Conservation (phyloP, 2,797 vertebrate genomes). For the Sebastes paucispinis region DNA sequence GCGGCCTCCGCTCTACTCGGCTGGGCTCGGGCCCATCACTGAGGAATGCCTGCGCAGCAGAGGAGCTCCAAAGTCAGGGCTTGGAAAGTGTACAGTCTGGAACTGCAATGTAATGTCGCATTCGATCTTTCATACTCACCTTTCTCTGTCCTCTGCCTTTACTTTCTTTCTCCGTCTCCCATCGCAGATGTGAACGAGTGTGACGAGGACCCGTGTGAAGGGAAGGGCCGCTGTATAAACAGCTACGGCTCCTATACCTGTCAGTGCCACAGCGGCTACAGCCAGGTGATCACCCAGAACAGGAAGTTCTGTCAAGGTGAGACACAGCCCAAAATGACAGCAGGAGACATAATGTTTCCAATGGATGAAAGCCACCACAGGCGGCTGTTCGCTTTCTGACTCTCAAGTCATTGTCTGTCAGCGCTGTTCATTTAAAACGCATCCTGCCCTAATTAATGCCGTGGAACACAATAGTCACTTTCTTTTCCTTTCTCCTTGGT, state of each 20-base stretch:
- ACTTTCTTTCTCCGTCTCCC: background rate
- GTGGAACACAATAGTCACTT: conserved; percentile 64
- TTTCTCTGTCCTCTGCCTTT: background rate
- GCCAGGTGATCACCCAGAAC: conserved; percentile 80
- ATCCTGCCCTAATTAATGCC: conserved; percentile 54
- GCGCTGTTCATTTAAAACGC: conserved; percentile 39
- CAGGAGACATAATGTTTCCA: conserved; percentile 40
- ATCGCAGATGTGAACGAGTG: conserved; percentile 91
- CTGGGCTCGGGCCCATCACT: conserved; percentile 52
- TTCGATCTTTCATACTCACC: background rate
- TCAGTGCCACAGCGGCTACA: conserved; percentile 89
- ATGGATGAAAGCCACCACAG: conserved; percentile 2
- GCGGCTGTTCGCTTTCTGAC: background rate
- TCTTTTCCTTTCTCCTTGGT: conserved; percentile 59
- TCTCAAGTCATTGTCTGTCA: conserved; percentile 51
- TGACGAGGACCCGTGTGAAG: conserved; percentile 85
- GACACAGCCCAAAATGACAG: conserved; percentile 41
- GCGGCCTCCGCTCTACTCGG: conserved; percentile 29
- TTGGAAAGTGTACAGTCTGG: conserved; percentile 33
- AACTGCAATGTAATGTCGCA: conserved; percentile 18
- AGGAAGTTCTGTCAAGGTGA: conserved; percentile 91
- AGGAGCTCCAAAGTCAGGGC: conserved; percentile 28
- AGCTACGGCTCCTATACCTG: conserved; percentile 90
- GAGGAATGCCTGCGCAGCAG: conserved; percentile 42
- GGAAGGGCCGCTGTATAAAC: conserved; percentile 90